phyloP scores from a whole-genome alignment of 2,113 vertebrate species.

The Glaucomys volans region DNA sequence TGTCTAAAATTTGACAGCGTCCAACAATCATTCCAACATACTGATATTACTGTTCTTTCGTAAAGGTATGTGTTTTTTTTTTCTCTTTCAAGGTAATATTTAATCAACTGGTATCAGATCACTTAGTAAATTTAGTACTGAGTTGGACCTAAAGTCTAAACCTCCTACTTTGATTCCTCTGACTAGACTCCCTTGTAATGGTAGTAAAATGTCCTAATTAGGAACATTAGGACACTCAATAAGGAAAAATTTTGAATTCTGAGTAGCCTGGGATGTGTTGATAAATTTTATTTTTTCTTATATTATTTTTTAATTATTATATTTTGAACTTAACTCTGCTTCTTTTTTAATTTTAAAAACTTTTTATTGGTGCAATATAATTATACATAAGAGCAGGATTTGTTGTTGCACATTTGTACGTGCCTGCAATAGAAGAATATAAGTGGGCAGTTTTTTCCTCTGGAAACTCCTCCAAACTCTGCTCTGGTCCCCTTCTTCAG shows the following conservation, averaged over 20 bases:
- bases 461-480: too few relatives aligned
- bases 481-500: too few relatives aligned
- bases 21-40: background rate
- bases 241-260: background rate
- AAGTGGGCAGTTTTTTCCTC: too few relatives aligned
- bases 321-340: too few relatives aligned
- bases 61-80: too few relatives aligned
- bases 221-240: background rate
- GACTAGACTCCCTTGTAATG: background rate
- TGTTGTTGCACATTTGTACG: too few relatives aligned
- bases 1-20: background rate
- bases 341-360: too few relatives aligned
- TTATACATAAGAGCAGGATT: too few relatives aligned
- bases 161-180: background rate
- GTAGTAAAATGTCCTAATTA: background rate
- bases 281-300: too few relatives aligned
- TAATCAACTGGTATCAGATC: background rate
- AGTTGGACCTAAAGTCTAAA: background rate
- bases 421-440: too few relatives aligned
- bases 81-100: background rate
- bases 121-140: background rate
- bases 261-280: background rate
- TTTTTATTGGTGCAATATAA: too few relatives aligned
- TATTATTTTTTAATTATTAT: too few relatives aligned
- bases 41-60: background rate